These are phyloP conservation scores for Psophia crepitans DNA, from an alignment of 2,113 vertebrate species.

Conservation along the genomic window DNA sequence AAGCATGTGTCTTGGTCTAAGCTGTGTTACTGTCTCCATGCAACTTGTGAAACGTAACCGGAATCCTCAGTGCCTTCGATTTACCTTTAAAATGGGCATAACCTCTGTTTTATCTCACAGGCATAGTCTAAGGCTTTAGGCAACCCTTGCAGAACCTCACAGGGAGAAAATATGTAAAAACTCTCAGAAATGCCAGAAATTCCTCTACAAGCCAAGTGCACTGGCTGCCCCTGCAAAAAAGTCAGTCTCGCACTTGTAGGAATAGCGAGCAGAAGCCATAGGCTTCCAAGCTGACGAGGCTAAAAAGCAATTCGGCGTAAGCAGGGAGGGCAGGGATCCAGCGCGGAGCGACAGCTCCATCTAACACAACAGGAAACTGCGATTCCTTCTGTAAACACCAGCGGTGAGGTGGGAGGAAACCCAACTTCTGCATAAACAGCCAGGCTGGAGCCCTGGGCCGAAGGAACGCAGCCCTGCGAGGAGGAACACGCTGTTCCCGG, in stretches of 20 bases:
- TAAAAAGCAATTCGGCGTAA: neutral
- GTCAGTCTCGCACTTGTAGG: neutral
- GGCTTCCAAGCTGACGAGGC: neutral
- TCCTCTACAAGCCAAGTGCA: neutral
- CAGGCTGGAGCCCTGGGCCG: neutral
- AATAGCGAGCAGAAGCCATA: neutral
- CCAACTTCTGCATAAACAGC: constrained; percentile 28
- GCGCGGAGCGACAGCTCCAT: neutral
- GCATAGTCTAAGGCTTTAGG: neutral
- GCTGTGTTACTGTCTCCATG: rapidly evolving
- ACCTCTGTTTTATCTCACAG: neutral
- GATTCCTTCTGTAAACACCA: constrained; percentile 43
- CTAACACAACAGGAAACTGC: constrained; percentile 49
- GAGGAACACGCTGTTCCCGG: neutral
- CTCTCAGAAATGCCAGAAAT: neutral
- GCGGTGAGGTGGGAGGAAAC: constrained; percentile 34
- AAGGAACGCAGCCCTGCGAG: neutral
- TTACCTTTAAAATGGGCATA: neutral
- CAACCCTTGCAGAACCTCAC: neutral
- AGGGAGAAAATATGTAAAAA: neutral
- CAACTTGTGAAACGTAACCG: neutral
- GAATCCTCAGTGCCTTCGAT: neutral
- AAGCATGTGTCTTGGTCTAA: neutral
- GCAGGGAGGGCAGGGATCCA: neutral
- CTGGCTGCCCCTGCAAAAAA: neutral